Base-by-base conservation (phyloP, 2,797 vertebrate species). In the Alexandromys oeconomus region DNA sequence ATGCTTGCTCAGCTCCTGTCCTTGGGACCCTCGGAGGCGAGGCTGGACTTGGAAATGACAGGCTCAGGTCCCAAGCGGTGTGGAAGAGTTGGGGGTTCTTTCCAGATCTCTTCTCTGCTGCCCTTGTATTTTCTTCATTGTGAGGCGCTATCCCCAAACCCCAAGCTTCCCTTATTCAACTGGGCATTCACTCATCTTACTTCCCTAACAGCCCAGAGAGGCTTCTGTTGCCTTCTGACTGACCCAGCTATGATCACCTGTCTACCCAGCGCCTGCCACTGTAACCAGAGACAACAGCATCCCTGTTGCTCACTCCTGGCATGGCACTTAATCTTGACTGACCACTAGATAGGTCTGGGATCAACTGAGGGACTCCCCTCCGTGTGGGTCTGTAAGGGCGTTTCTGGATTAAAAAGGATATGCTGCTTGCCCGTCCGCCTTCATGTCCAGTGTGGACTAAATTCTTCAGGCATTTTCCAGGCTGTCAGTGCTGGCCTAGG, bases 111-210 rank as follows among this genome's bases (percentile, higher is more conserved):
- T 7, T 6, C 48, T 13, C 34, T 17, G 25, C 46, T 9, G 46
- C 13, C 63, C 29, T 27, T 10, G 15, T 34, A 59, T 11, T 9
- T 2, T 51, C 54, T 69, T 46, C 19, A 10, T 17, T 48, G 51
- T 23, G 34, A 51, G 61, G 43, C 31, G 21, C 73, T 2, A 2
- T 37, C 14, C 1, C 59, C 86, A 21, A 51, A 31, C 19, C 57
- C 57, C 59, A 54, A 19, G 29, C 37, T 79, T 54, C 5, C 65
- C 7, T 71, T 54, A 59, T 48, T 29, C 29, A 29, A 77, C 37
- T 37, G 10, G 1, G 9, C 15, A 8, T 31, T 21, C 48, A 15
- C 0, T n/a, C 8, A 5, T 2, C 34, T 73, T 71, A 54, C 71
- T 82, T 34, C 74, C 74, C 51, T 1, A 21, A 34, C 11, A 7